Evolutionary conservation across 2,888 invertebrate genomes (phyloP), one percentile per base, ranked within the genome.

Genomic region (Elegia similella): DNA sequence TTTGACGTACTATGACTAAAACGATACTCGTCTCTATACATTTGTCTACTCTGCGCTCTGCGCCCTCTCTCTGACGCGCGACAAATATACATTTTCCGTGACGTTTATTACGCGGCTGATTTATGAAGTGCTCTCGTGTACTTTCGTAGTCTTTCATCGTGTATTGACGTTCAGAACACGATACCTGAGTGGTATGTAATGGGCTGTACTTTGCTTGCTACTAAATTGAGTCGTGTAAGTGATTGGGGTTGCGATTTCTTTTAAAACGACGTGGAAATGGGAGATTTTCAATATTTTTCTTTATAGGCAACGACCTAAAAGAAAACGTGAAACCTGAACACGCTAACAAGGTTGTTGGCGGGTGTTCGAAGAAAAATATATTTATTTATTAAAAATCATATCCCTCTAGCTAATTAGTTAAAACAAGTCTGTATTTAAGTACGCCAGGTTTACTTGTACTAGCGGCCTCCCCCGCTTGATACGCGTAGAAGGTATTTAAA

Each of bases 31-130:
- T 10, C 34, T 34, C 34, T 34, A 7, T 34, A 10, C 10, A 8
- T 34, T 34, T 12, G 2, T 8, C 12, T 12, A 34, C 34, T 10
- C 12, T 8, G 12, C 34, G 16, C 16, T 5, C 23, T 2, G 23
- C 2, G 2, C 23, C 6, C 38, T 47, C 42, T 23, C 29, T 42
- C 29, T 75, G 75, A 76, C 70, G 73, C 63, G 69, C 73, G 76
- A 78, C 77, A 79, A 79, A 80, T 79, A 78, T 66, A 78, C 74
- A 75, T 76, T 77, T 70, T 76, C 73, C 70, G 72, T 68, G 80
- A 78, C 80, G 71, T 78, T 78, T 76, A 80, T 80, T 75, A 73
- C 65, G 68, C 68, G 76, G 75, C 69, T 74, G 80, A 80, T 78
- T 75, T 78, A 80, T 79, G 72, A 71, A 68, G 68, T 66, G 48